These are phyloP conservation scores for Ormyrus pomaceus DNA, from an alignment of 2,888 invertebrate genomes.

Conservation along the genomic window DNA sequence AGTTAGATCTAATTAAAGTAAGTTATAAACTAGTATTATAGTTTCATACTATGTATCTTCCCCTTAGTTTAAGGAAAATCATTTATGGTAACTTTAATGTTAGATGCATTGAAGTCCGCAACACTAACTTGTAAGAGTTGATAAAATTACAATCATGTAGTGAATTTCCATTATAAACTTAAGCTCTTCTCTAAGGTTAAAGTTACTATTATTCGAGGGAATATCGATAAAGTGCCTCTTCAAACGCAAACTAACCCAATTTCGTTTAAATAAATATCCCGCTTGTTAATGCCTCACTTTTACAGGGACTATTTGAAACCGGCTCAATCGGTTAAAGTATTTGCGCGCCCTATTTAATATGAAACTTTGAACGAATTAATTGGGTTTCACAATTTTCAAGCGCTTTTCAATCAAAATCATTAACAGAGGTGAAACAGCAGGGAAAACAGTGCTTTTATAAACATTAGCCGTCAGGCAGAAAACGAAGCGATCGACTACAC, in stretches of 20 bases:
- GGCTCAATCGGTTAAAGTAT: not conserved
- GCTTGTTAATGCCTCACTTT: too few relatives aligned
- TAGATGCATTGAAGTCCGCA: not conserved
- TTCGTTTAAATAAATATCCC: too few relatives aligned
- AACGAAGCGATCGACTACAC: not conserved
- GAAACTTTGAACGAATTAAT: not conserved
- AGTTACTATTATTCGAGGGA: not conserved
- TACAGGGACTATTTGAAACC: not conserved
- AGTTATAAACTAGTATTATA: constrained; percentile 21
- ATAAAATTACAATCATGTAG: not conserved
- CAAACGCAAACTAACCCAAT: too few relatives aligned
- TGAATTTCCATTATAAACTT: not conserved
- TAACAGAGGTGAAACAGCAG: too few relatives aligned
- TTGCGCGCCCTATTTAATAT: not conserved
- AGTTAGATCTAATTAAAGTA: constrained; percentile 41
- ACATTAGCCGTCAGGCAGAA: not conserved
- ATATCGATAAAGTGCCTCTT: too few relatives aligned
- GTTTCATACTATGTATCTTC: constrained; percentile 19
- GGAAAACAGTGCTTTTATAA: too few relatives aligned
- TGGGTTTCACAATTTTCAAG: not conserved
- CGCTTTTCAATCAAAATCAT: not conserved
- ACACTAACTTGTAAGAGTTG: not conserved
- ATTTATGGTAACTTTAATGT: constrained; percentile 25
- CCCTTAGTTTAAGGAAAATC: constrained; percentile 15
- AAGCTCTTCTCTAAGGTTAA: not conserved